These are phyloP conservation scores for Dynastes maya DNA, from an alignment of 2,888 invertebrate genomes.

Conservation along the genomic window DNA sequence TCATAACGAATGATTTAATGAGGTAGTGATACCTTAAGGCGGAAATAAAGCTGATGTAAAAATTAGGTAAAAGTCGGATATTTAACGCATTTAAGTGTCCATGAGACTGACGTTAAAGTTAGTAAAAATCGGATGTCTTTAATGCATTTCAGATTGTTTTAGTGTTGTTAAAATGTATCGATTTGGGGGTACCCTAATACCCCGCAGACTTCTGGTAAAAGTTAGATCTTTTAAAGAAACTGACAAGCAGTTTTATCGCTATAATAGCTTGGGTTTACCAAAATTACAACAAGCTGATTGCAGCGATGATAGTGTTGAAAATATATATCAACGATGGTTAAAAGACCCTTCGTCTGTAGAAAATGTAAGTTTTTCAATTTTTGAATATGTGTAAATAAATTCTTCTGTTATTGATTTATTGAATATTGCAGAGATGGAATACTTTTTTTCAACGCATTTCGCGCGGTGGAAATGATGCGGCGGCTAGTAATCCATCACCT, in stretches of 20 bases:
- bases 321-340: constrained; percentile 31
- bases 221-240: background rate
- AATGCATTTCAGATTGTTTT: constrained; percentile 1
- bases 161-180: constrained; percentile 11
- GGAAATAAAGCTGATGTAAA: too few relatives aligned
- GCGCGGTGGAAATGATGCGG: background rate
- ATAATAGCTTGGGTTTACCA: constrained; percentile 28
- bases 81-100: background rate
- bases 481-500: background rate
- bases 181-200: background rate
- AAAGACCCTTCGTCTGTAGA: constrained; percentile 33
- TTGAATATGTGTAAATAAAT: background rate
- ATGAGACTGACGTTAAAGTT: too few relatives aligned
- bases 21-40: too few relatives aligned
- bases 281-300: background rate
- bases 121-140: background rate
- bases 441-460: constrained; percentile 33
- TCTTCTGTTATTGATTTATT: background rate
- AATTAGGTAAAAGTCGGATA: background rate
- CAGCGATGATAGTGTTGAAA: background rate
- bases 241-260: background rate
- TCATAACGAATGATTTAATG: too few relatives aligned
- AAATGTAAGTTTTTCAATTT: constrained; percentile 9
- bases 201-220: background rate
- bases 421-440: constrained; percentile 20